Evolutionary conservation across 30 jellyfish, hydroid and myxozoan genomes (phyloP).

Genomic region (Phacellophora camtschatica): DNA sequence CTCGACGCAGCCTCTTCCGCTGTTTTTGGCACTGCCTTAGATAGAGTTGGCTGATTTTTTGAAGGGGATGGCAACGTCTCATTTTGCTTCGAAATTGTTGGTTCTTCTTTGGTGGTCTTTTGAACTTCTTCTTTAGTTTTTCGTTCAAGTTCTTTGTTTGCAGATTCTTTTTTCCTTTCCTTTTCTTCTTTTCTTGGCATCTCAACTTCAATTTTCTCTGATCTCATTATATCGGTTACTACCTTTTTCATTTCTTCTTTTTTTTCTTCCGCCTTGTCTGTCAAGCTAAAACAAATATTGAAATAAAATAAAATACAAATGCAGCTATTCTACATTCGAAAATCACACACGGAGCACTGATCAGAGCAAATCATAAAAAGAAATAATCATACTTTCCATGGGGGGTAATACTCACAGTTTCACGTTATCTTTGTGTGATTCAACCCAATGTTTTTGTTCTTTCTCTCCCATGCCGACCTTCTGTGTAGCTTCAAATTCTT

Average conservation of each 20-base stretch:
- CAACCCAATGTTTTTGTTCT: constrained; percentile 37
- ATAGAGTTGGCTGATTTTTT: neutral
- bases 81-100: neutral
- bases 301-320: neutral
- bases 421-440: constrained; percentile 45
- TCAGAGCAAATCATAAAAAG: no score
- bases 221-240: constrained; percentile 30
- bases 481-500: constrained; percentile 76
- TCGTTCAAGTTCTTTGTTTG: neutral
- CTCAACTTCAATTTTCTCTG: neutral
- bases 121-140: neutral
- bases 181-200: neutral
- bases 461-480: constrained; percentile 3
- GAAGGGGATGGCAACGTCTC: neutral
- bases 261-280: constrained; percentile 57
- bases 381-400: no score
- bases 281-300: constrained; percentile 5
- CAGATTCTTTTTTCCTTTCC: neutral
- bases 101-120: neutral
- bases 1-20: constrained; percentile 73
- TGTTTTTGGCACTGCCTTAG: neutral
- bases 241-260: constrained; percentile 53
- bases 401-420: constrained; percentile 33
- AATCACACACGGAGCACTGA: no score
- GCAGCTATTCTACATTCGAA: no score